Conservation (phyloP, 1,140 invertebrate genomes). For the Eulimnadia texana region DNA sequence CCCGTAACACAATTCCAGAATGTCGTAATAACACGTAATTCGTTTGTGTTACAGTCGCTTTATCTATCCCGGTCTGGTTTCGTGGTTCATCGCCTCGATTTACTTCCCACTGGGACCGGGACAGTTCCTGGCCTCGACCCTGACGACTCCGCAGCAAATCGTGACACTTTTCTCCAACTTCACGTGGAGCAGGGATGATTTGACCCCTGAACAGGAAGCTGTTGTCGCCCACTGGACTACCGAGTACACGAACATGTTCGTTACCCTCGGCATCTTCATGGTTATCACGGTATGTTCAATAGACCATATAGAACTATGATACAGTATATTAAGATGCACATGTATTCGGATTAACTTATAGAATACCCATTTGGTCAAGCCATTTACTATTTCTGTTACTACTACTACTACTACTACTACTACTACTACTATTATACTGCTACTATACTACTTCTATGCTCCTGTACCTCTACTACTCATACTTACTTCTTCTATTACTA, state of each 20-base stretch:
- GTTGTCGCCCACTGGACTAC: slow-evolving; percentile 71
- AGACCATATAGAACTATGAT: no score
- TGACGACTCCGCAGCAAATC: slow-evolving; percentile 72
- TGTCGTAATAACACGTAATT: no score
- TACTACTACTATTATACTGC: no score
- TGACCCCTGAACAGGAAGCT: slow-evolving; percentile 67
- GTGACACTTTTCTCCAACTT: slow-evolving; percentile 86
- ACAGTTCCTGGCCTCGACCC: slow-evolving; percentile 74
- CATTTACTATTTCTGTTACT: no score
- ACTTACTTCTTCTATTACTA: no score
- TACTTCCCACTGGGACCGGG: slow-evolving; percentile 75
- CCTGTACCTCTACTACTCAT: no score
- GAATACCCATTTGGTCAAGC: no score
- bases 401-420: no score
- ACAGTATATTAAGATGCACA: no score
- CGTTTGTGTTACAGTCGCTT: slow-evolving; percentile 51
- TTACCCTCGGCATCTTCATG: slow-evolving; percentile 69
- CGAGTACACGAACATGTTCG: slow-evolving; percentile 63
- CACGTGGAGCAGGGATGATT: slow-evolving; percentile 69
- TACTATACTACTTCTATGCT: no score
- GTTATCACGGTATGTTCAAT: slow-evolving; percentile 63
- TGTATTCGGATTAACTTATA: no score
- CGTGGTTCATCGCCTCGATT: slow-evolving; percentile 63
- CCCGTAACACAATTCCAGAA: no score
- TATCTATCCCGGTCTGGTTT: slow-evolving; percentile 74